Conservation (phyloP, 2,113 vertebrate genomes). For the Apteryx owenii region DNA sequence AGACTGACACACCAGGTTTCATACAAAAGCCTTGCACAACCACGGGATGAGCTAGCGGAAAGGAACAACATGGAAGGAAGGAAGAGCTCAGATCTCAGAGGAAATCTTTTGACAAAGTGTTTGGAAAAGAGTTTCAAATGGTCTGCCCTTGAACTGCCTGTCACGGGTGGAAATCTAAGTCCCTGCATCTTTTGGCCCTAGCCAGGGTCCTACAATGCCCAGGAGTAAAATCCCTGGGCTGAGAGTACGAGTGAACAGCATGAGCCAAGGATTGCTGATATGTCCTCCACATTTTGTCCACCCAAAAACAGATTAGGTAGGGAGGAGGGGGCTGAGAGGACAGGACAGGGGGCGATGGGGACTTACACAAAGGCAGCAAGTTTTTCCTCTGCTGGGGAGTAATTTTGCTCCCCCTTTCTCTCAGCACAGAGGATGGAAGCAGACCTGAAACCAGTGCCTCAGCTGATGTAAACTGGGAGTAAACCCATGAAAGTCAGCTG, state of each 20-base stretch:
- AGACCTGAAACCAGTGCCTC: not conserved
- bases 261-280: too few species aligned
- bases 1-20: fast-evolving
- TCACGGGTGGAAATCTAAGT: not conserved
- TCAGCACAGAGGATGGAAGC: not conserved
- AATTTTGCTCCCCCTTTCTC: not conserved
- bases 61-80: fast-evolving
- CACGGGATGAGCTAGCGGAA: fast-evolving
- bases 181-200: not conserved
- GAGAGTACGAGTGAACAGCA: not conserved
- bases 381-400: not conserved
- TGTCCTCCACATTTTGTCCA: not conserved
- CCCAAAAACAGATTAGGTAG: not conserved
- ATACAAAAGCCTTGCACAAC: fast-evolving
- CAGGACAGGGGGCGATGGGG: too few species aligned
- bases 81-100: not conserved
- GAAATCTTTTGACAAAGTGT: fast-evolving
- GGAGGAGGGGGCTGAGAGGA: too few species aligned
- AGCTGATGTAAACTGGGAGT: not conserved
- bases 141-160: fast-evolving
- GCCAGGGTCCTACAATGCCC: too few species aligned
- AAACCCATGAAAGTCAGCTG: not conserved
- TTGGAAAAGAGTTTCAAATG: fast-evolving
- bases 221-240: not conserved
- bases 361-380: not conserved